phyloP scores from a whole-genome alignment of 1,140 invertebrate species.

The Frieseomelitta varia region DNA sequence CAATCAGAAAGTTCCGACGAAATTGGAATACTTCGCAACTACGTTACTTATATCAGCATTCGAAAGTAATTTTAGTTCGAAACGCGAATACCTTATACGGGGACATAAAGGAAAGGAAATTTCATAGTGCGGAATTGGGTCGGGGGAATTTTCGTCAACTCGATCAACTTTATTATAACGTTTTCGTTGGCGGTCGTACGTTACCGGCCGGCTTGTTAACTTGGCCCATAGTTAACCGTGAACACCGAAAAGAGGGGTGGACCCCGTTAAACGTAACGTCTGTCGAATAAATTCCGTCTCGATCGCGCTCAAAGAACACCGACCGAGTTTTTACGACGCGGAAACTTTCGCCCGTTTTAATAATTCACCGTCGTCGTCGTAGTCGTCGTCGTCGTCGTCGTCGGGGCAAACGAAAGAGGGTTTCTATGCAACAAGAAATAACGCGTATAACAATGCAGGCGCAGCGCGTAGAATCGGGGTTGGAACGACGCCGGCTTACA shows the following conservation, averaged over 20 bases:
- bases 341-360: slow-evolving; percentile 35
- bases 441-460: too few species aligned
- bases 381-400: too few species aligned
- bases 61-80: too few species aligned
- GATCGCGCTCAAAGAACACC: slow-evolving; percentile 1
- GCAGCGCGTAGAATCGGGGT: background rate
- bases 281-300: slow-evolving; percentile 5
- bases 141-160: background rate
- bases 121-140: background rate
- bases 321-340: background rate
- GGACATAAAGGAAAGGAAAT: background rate
- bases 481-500: background rate
- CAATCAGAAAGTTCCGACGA: background rate
- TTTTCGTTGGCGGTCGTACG: background rate
- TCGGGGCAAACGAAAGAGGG: too few species aligned
- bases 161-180: background rate
- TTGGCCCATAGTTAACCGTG: slow-evolving; percentile 23
- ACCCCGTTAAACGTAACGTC: slow-evolving; percentile 14
- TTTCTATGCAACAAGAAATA: background rate
- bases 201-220: background rate
- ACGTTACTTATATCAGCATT: background rate
- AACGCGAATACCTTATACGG: background rate
- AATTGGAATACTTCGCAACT: background rate
- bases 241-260: background rate
- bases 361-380: slow-evolving; percentile 14